Evolutionary conservation across 2,113 vertebrate species (phyloP).

Genomic region (Oncorhynchus mykiss): DNA sequence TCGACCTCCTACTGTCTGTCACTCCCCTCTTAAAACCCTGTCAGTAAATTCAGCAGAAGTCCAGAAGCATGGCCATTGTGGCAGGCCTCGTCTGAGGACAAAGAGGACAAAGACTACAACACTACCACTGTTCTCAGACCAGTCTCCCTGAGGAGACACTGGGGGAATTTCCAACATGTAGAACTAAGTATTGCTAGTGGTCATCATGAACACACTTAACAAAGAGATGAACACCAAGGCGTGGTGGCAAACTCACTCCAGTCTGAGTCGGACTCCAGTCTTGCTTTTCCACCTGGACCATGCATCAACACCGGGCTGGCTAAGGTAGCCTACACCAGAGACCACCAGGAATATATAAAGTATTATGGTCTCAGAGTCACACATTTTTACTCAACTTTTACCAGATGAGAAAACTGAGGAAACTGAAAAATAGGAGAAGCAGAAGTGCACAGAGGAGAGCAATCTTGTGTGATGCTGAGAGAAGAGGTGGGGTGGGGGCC

Average conservation of each 20-base stretch:
- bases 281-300: not conserved
- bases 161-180: not conserved
- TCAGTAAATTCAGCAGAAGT: not conserved
- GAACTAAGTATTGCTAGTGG: not conserved
- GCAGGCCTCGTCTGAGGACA: not conserved
- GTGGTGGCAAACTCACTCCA: not conserved
- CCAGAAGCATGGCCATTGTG: not conserved
- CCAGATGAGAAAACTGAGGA: not conserved
- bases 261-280: not conserved
- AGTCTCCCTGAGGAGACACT: not conserved
- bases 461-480: not conserved
- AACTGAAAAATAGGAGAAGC: not conserved
- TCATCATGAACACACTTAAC: not conserved
- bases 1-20: not conserved
- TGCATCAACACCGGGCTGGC: not conserved
- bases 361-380: not conserved
- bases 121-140: constrained; percentile 1
- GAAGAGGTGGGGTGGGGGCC: not conserved
- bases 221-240: not conserved
- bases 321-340: not conserved
- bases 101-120: not conserved
- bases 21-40: not conserved
- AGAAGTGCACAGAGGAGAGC: not conserved
- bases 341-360: not conserved
- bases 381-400: not conserved